These are phyloP conservation scores for Hypsopygia costalis DNA, from an alignment of 2,888 invertebrate species.

Conservation along the genomic window DNA sequence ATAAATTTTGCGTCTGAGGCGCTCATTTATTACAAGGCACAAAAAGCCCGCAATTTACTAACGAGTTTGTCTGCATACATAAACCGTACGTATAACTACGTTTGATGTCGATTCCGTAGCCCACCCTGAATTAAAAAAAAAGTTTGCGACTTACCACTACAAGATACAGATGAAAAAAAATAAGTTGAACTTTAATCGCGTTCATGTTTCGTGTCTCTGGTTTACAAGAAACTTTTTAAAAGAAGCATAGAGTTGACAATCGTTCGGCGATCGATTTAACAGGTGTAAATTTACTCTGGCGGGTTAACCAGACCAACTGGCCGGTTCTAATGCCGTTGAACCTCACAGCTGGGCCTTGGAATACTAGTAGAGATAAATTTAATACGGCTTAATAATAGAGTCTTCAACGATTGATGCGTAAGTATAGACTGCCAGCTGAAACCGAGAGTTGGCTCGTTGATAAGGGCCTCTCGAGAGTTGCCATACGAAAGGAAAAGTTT, in stretches of 20 bases:
- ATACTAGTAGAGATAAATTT: slow-evolving; percentile 71
- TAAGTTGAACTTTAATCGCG: slow-evolving; percentile 63
- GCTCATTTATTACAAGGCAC: slow-evolving; percentile 3
- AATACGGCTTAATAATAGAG: slow-evolving; percentile 69
- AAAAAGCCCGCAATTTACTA: neutral
- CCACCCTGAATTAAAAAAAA: slow-evolving; percentile 43
- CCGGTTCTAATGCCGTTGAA: slow-evolving; percentile 71
- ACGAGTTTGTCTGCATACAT: neutral
- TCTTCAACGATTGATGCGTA: slow-evolving; percentile 42
- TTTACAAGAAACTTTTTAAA: slow-evolving; percentile 32
- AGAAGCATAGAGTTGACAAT: slow-evolving; percentile 53
- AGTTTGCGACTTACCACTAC: slow-evolving; percentile 49
- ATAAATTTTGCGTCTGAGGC: neutral
- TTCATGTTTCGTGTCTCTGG: slow-evolving; percentile 38
- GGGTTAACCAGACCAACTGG: slow-evolving; percentile 69
- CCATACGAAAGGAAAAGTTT: slow-evolving; percentile 4
- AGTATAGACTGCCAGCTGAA: slow-evolving; percentile 30
- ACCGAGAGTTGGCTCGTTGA: slow-evolving; percentile 32
- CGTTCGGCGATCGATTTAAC: slow-evolving; percentile 45
- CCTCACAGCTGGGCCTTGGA: slow-evolving; percentile 73
- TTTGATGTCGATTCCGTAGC: slow-evolving; percentile 5
- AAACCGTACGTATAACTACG: neutral
- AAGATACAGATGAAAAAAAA: slow-evolving; percentile 64
- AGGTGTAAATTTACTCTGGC: slow-evolving; percentile 59
- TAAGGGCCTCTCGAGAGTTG: neutral